These are phyloP conservation scores for Morpho achilles DNA, from an alignment of 2,888 invertebrate species.

Conservation along the genomic window DNA sequence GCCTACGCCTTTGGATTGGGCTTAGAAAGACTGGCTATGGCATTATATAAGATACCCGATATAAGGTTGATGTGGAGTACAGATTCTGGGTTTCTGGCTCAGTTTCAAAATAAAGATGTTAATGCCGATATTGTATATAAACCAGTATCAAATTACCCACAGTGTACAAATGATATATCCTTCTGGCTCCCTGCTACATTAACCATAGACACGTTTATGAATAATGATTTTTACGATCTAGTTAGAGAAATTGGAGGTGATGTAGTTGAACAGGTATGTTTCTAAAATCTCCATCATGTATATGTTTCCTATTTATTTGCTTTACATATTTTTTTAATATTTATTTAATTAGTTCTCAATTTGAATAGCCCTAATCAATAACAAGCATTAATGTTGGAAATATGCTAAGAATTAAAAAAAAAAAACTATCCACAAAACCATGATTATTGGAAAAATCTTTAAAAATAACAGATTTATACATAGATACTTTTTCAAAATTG, in stretches of 20 bases:
- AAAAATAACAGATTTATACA: too few relatives aligned
- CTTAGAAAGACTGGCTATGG: slow-evolving; percentile 97
- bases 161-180: slow-evolving; percentile 94
- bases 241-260: slow-evolving; percentile 94
- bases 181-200: slow-evolving; percentile 93
- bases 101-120: slow-evolving; percentile 89
- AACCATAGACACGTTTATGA: slow-evolving; percentile 80
- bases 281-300: too few relatives aligned
- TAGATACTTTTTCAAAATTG: too few relatives aligned
- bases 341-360: too few relatives aligned
- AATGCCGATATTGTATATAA: slow-evolving; percentile 86
- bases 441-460: too few relatives aligned
- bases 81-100: slow-evolving; percentile 93
- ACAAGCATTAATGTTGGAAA: too few relatives aligned
- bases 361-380: too few relatives aligned
- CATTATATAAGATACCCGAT: slow-evolving; percentile 95
- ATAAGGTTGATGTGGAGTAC: slow-evolving; percentile 97
- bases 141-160: slow-evolving; percentile 91
- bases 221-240: slow-evolving; percentile 95
- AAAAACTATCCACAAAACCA: too few relatives aligned
- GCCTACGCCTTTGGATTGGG: slow-evolving; percentile 99
- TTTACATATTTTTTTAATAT: too few relatives aligned
- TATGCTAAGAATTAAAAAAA: too few relatives aligned
- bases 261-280: slow-evolving; percentile 91
- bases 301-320: too few relatives aligned